These are phyloP conservation scores for Cheilosia vulpina DNA, from an alignment of 2,888 invertebrate genomes.

Conservation along the genomic window DNA sequence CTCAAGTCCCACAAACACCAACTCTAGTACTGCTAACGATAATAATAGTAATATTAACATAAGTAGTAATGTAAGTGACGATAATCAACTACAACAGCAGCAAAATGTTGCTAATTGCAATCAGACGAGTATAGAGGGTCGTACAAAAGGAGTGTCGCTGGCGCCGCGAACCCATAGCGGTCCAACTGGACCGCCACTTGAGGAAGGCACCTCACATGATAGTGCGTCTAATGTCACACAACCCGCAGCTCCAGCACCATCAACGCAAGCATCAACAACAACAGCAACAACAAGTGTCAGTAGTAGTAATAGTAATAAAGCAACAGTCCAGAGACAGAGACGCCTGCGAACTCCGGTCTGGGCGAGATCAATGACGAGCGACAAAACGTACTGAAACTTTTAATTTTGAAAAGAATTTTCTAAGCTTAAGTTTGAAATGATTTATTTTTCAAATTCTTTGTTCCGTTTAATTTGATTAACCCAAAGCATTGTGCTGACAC, in stretches of 20 bases:
- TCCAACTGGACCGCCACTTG: conserved; percentile 83
- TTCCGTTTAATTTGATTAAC: conserved; percentile 52
- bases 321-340: conserved; percentile 87
- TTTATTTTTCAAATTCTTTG: conserved; percentile 42
- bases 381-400: conserved; percentile 84
- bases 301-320: conserved; percentile 83
- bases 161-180: conserved; percentile 84
- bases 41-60: conserved; percentile 74
- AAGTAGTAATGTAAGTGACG: conserved; percentile 62
- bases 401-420: conserved; percentile 44
- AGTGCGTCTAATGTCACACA: conserved; percentile 29
- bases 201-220: conserved; percentile 55
- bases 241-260: conserved; percentile 45
- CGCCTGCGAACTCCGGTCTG: conserved; percentile 92
- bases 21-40: conserved; percentile 74
- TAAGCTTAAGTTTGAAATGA: conserved; percentile 44
- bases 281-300: conserved; percentile 78
- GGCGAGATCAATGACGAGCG: conserved; percentile 89
- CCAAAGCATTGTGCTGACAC: conserved; percentile 57
- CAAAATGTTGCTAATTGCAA: conserved; percentile 77
- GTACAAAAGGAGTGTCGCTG: conserved; percentile 84
- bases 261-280: conserved; percentile 71
- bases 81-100: conserved; percentile 77
- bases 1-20: conserved; percentile 72
- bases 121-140: conserved; percentile 81